These are phyloP conservation scores for Myrmecobius fasciatus DNA, from an alignment of 2,113 vertebrate species.

Conservation along the genomic window DNA sequence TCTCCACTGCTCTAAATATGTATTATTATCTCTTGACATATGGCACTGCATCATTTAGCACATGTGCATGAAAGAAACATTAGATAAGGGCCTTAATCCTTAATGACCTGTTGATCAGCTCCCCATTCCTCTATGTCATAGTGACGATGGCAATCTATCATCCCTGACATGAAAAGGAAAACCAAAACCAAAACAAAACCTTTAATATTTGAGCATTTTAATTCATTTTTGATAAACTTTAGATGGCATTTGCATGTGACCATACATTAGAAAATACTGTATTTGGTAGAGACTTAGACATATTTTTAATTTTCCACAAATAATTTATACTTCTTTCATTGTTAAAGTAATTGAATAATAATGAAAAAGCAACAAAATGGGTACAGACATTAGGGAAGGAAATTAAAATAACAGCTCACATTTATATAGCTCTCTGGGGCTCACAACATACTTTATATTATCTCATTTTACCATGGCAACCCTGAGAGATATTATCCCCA, in stretches of 20 bases:
- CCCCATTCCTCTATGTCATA: background rate
- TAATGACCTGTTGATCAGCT: constrained; percentile 18
- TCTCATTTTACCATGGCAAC: background rate
- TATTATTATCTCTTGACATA: constrained; percentile 60
- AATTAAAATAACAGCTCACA: background rate
- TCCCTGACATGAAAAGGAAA: background rate
- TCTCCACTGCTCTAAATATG: constrained; percentile 52
- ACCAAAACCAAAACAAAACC: background rate
- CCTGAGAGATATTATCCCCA: background rate
- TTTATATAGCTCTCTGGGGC: background rate
- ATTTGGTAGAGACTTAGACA: background rate
- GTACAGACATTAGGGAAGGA: background rate
- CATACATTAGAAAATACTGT: background rate
- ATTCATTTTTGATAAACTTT: constrained; percentile 3
- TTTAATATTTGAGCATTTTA: background rate
- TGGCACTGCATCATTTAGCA: constrained; percentile 51
- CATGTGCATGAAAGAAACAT: constrained; percentile 33
- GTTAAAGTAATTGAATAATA: constrained; percentile 23
- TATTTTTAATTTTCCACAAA: constrained; percentile 19
- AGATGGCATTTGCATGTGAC: constrained; percentile 9
- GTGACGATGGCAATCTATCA: background rate
- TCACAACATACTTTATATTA: background rate
- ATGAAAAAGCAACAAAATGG: background rate
- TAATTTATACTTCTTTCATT: background rate
- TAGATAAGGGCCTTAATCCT: background rate